Evolutionary conservation across 2,888 invertebrate genomes (phyloP), one percentile per base, ranked within the genome.

Genomic region (Mythimna loreyi): DNA sequence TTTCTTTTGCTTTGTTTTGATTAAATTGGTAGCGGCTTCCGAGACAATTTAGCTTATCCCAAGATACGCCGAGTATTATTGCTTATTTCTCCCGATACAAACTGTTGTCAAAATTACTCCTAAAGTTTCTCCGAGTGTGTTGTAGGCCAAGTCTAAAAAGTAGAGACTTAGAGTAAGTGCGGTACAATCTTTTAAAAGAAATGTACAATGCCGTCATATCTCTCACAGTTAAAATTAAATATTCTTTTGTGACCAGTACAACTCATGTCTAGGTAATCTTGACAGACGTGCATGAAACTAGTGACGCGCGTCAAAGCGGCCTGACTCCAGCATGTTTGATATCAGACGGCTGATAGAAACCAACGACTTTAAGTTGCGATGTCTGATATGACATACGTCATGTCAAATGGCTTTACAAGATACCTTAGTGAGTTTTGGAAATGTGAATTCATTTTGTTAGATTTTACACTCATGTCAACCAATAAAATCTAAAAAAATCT

Each of bases 1-100:
- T 65, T 74, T n/a, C 49, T 40, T 78, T 67, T 62, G 52, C 43
- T 74, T 62, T 69, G 50, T 68, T 79, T 74, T 66, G 58, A 82
- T 60, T 74, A 79, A 79, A 79, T 65, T 81, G 50, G 65, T 63
- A 47, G 64, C 52, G 59, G 52, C 56, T 56, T 78, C 36, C 25
- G 21, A 59, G 56, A 71, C 55, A 58, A 71, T 71, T 63, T 63
- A 66, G 65, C 64, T 71, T 63, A 78, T 76, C 56, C 52, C 59
- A 23, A 59, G 53, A 80, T 58, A 68, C 49, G 50, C 49, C 9
- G 25, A 56, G 57, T 47, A 49, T 61, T 74, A 60, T 61, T 53
- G 40, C 47, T 74, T 50, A 72, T 64, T 57, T 19, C 40, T 72
- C 33, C 63, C 21, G 59, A 56, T 53, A 52, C 6, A 8, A 40